A percentile compares a stretch with the other conserved stretches of the same genome.
Conservation (phyloP, 2,888 invertebrate species). For the Polia nebulosa region DNA sequence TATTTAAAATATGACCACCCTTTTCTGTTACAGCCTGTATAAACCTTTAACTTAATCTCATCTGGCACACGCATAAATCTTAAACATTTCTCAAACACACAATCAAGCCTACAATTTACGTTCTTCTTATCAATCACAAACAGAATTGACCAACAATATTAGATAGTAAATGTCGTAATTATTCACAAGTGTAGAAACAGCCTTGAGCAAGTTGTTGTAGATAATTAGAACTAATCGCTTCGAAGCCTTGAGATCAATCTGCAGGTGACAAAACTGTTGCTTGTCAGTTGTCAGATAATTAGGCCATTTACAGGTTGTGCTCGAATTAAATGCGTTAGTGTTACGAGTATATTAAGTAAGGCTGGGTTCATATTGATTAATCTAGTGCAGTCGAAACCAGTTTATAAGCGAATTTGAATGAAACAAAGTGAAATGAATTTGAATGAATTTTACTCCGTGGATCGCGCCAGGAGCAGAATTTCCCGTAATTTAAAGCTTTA, state of each 20-base stretch:
- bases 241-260: slow-evolving; percentile 50
- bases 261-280: slow-evolving; percentile 51
- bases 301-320: slow-evolving; percentile 11
- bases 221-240: slow-evolving; percentile 49
- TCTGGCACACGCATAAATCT: not conserved
- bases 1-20: too few relatives aligned
- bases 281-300: slow-evolving; percentile 52
- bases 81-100: not conserved
- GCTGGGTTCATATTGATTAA: not conserved
- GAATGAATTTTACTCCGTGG: too few relatives aligned
- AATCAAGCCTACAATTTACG: not conserved
- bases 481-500: too few relatives aligned
- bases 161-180: slow-evolving; percentile 36
- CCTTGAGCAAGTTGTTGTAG: slow-evolving; percentile 45
- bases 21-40: too few relatives aligned
- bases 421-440: not conserved
- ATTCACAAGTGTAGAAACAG: slow-evolving; percentile 32
- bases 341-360: too few relatives aligned
- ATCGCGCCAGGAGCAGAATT: too few relatives aligned
- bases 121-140: slow-evolving; percentile 29
- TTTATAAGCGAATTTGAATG: not conserved
- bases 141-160: slow-evolving; percentile 42
- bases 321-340: slow-evolving; percentile 1
- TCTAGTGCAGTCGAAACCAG: not conserved
- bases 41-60: not conserved